A percentile compares a stretch with the other conserved stretches of the same genome.
phyloP scores from a whole-genome alignment of 1,140 invertebrate genomes.

The Cydia splendana region DNA sequence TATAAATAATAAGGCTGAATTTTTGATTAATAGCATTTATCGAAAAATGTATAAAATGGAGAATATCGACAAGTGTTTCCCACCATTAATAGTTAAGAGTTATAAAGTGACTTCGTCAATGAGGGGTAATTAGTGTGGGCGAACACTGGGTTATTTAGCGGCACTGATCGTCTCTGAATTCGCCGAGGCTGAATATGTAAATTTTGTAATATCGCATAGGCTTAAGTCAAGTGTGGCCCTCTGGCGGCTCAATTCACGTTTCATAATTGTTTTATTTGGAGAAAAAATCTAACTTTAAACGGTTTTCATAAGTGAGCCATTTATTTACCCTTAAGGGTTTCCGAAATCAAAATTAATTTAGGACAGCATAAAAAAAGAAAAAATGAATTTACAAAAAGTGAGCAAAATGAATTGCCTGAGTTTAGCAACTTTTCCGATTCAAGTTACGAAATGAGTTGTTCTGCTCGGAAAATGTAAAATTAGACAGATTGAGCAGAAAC shows the following conservation, averaged over 20 bases:
- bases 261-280: too few relatives aligned
- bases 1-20: too few relatives aligned
- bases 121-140: slow-evolving; percentile 46
- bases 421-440: slow-evolving; percentile 26
- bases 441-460: slow-evolving; percentile 16
- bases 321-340: not conserved
- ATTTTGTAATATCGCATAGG: not conserved
- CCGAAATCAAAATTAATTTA: not conserved
- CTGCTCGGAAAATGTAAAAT: slow-evolving; percentile 20
- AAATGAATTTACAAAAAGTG: slow-evolving; percentile 20
- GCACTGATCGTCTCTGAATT: slow-evolving; percentile 33
- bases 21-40: too few relatives aligned
- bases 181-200: not conserved
- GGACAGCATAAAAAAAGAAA: not conserved
- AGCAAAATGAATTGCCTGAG: slow-evolving; percentile 18
- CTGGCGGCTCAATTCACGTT: too few relatives aligned
- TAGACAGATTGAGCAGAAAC: not conserved
- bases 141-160: slow-evolving; percentile 36
- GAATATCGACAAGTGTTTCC: slow-evolving; percentile 32
- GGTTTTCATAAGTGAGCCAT: not conserved
- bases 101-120: slow-evolving; percentile 40
- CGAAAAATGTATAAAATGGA: not conserved
- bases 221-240: too few relatives aligned
- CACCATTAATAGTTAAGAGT: slow-evolving; percentile 36
- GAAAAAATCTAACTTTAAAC: not conserved